Percentiles rank a stretch among this genome's conserved stretches.
These are phyloP conservation scores for Drosophila yakuba DNA, from an alignment of 1,140 invertebrate genomes.

Conservation along the genomic window DNA sequence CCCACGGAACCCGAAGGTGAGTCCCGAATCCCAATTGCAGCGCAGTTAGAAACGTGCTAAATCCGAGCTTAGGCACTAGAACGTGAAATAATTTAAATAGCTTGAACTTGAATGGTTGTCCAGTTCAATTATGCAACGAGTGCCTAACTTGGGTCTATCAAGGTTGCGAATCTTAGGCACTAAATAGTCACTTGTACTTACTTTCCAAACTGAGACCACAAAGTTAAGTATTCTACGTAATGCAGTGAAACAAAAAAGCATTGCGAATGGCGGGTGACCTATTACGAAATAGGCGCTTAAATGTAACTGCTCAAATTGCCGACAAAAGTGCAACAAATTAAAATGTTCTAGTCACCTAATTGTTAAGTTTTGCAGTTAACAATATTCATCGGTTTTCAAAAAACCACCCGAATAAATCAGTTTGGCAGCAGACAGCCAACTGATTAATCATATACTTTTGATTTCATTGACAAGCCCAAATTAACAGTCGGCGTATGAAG, in stretches of 20 bases:
- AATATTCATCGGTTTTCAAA: background rate
- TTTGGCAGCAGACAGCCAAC: slow-evolving; percentile 12
- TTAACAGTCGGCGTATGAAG: slow-evolving; percentile 48
- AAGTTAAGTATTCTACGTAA: background rate
- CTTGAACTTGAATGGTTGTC: slow-evolving; percentile 32
- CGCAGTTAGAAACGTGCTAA: slow-evolving; percentile 18
- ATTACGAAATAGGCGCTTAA: background rate
- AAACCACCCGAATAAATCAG: background rate
- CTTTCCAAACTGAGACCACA: background rate
- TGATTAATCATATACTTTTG: slow-evolving; percentile 37
- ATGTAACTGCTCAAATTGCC: background rate
- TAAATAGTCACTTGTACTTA: background rate
- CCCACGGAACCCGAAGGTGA: slow-evolving; percentile 55
- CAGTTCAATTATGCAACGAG: slow-evolving; percentile 49
- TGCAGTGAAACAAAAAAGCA: background rate
- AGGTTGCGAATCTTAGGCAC: background rate
- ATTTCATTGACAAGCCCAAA: slow-evolving; percentile 61
- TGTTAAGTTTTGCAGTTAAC: background rate
- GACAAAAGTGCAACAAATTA: background rate
- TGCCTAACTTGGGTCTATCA: slow-evolving; percentile 4
- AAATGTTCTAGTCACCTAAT: slow-evolving; percentile 3
- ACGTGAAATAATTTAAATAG: slow-evolving; percentile 59
- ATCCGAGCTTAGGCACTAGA: slow-evolving; percentile 22
- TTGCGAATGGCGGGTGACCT: background rate
- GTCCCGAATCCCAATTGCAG: background rate